Base-by-base conservation (phyloP, 2,113 vertebrate species). In the Colius striatus region DNA sequence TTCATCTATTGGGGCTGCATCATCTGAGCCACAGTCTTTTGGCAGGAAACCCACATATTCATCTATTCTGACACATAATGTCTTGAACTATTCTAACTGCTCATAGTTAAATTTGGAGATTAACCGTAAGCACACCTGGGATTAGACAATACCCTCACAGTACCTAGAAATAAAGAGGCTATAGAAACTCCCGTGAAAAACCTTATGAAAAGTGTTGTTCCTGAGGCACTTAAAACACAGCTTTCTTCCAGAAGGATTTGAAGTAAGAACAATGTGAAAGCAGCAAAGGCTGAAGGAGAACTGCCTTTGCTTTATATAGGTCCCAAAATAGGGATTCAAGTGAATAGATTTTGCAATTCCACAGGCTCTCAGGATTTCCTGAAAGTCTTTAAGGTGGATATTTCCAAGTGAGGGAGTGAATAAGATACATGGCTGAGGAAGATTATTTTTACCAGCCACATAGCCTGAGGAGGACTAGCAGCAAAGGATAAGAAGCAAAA, bases 361-460 rank as follows among this genome's bases (percentile, higher is more conserved):
- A 63, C 14, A 12, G 77, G 5, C 32, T 71, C 45, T 78, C 21
- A 61, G 32, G 57, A 34, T 71, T 68, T 91, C 30, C 60, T 68
- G 65, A 50, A 63, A 72, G 48, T 11, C 22, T 78, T 89, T 71
- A 67, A 71, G 48, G 68, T 84, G 1, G 62, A 12, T 75, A 82
- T 65, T 89, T 60, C 53, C 21, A 57, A 50, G 55, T 1, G 4
- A 78, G 22, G 81, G 15, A 71, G 57, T 67, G 43, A 87, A 77
- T 60, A 62, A 60, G 19, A 4, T n/a, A 17, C 16, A 32, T 81
- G 47, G 20, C 53, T 88, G 34, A 80, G 67, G 21, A 25, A 43
- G 20, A 43, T 62, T 74, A 23, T 22, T 0, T 0, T 67, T 25
- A 81, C 7, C 38, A 67, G 68, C 3, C 68, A 74, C 0, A 0